Evolutionary conservation across 2,113 vertebrate genomes (phyloP), one percentile per base, ranked within the genome.

Genomic region (Barnardius zonarius): DNA sequence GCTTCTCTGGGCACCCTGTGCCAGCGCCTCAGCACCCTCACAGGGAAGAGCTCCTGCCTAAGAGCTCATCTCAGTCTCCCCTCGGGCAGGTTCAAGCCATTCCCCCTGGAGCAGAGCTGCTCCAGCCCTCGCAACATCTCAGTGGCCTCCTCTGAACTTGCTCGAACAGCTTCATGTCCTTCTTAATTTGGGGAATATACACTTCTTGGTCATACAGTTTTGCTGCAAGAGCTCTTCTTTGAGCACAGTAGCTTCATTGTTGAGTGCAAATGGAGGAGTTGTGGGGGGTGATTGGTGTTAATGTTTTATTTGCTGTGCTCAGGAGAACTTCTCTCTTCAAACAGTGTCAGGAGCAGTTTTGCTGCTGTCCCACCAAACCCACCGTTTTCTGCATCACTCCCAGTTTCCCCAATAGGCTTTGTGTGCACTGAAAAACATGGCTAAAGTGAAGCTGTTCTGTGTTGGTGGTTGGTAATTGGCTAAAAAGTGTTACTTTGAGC

Each of bases 321-420:
- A 20, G 33, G 28, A 75, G 46, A 48, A 35, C 61, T 51, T 51
- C 43, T 7, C 61, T 78, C 67, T 43, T 62, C 72, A 41, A 4
- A 5, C 20, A 1, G 14, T 3, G 9, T 20, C 11, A 4, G 77
- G 33, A 37, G 43, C 23, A 31, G 48, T 10, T 67, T 52, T 39
- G 57, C 72, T 77, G 14, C 61, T 1, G 0, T 55, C 39, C 61
- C 41, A 52, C 44, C 30, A 5, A 37, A 35, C 16, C 41, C 33
- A 12, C 54, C 7, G 0, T 22, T 49, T 37, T 13, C 18, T 4
- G 8, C 7, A 2, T 63, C 4, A 0, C 44, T 48, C 66, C 25
- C 7, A 3, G 1, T 35, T 57, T 73, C 33, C 54, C 35, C 7
- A 0, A 10, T 8, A 37, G 28, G 35, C 52, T 88, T 81, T 61